Evolutionary conservation across 2,888 invertebrate species (phyloP), one percentile per base, ranked within the genome.

Genomic region (Meloe dianella): DNA sequence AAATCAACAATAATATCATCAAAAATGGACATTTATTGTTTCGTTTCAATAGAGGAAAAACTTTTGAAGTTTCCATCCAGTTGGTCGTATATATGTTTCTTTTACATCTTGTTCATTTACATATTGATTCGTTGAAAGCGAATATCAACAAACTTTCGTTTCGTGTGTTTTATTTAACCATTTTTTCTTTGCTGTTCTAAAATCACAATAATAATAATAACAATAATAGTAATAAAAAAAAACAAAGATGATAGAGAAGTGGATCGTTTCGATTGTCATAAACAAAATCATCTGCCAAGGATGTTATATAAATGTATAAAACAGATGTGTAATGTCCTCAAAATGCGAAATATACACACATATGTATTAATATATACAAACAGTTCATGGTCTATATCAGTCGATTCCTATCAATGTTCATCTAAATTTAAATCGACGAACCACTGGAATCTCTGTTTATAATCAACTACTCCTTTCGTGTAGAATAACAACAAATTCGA

Each of bases 291-390:
- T 64, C 64, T 67, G 67, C 67, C 67, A 67, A 67, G 58, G 61
- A 61, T 51, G 67, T 67, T 67, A 67, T 63, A 64, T 67, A 67
- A 67, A 67, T 58, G 57, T 35, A 20, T 57, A 64, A 47, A 67
- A 67, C 67, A 67, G 67, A 67, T 64, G 67, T 67, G 56, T 29
- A 64, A 24, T 64, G 67, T 67, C 67, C 61, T 67, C 67, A 67
- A 47, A 20, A 47, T 4, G 59, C 59, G 56, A 41, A 59, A 56
- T 27, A 32, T 22, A 58, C 58, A 32, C 57, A 12, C 29, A 30
- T 35, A 30, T 20, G 35, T 20, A 59, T 61, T 61, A 61, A 61
- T 57, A 61, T 65, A 61, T 57, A 65, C 64, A 56, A 60, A 56
- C 58, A 51, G 65, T 65, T 65, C 65, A 61, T 57, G 65, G 65